phyloP scores from a whole-genome alignment of 2,888 invertebrate genomes.

The Chironomus tentans region DNA sequence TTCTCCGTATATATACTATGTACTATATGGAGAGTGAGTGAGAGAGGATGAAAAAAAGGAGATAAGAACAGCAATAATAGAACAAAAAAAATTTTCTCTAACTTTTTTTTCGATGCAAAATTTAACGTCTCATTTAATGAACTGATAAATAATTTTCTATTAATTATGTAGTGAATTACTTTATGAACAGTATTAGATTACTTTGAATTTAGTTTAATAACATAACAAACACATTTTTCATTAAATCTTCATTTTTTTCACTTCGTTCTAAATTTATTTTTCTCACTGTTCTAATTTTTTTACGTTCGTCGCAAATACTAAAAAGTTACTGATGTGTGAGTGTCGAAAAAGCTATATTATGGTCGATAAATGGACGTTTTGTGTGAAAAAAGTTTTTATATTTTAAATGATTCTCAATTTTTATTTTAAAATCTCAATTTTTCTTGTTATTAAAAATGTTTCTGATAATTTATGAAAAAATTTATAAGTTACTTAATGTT shows the following conservation, averaged over 20 bases:
- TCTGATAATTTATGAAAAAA: too few relatives aligned
- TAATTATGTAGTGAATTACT: not conserved
- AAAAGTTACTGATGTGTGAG: not conserved
- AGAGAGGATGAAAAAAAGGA: not conserved
- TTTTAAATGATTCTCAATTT: too few relatives aligned
- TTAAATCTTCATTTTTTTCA: not conserved
- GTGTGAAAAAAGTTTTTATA: too few relatives aligned
- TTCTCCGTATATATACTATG: not conserved
- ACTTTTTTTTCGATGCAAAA: not conserved
- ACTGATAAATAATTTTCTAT: not conserved
- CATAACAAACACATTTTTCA: conserved; percentile 6
- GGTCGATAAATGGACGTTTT: too few relatives aligned
- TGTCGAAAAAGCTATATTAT: not conserved
- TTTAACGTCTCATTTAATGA: not conserved
- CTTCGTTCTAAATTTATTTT: not conserved
- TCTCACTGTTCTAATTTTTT: conserved; percentile 3
- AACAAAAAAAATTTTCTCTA: not conserved
- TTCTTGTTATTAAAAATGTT: too few relatives aligned
- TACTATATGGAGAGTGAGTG: not conserved
- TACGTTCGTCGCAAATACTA: not conserved
- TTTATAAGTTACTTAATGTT: too few relatives aligned
- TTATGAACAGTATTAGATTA: not conserved
- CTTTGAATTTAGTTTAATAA: not conserved
- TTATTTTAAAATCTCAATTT: too few relatives aligned
- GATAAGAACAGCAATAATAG: not conserved